These are phyloP conservation scores for Acrossocheilus wenchowensis DNA, from an alignment of 2,797 vertebrate genomes.

Conservation along the genomic window DNA sequence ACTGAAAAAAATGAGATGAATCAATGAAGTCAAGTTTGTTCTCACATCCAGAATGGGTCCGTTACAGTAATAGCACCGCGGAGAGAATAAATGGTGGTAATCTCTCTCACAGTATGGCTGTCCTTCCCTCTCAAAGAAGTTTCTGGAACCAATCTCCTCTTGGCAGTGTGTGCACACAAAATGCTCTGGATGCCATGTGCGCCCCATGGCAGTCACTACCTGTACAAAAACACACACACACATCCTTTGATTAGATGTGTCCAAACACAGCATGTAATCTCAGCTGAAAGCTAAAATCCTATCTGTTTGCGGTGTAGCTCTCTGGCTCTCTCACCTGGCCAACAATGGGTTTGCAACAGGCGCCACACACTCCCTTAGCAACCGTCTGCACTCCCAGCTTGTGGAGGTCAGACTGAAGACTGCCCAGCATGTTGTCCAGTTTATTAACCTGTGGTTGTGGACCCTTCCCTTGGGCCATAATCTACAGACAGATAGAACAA, in stretches of 20 bases:
- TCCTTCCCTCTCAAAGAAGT: conserved; percentile 88
- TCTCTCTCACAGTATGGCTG: conserved; percentile 90
- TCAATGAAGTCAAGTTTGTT: background rate
- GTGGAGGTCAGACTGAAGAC: conserved; percentile 88
- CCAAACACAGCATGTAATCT: background rate
- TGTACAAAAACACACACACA: conserved; percentile 58
- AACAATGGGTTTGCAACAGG: conserved; percentile 88
- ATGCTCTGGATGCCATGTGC: conserved; percentile 89
- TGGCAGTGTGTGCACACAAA: conserved; percentile 91
- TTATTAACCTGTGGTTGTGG: conserved; percentile 79
- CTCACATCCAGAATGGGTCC: conserved; percentile 71
- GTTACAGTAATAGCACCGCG: conserved; percentile 88
- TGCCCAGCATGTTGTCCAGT: conserved; percentile 89
- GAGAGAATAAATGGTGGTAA: conserved; percentile 89
- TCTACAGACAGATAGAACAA: conserved; percentile 67
- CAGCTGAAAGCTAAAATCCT: background rate
- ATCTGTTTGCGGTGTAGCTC: background rate
- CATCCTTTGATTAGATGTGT: background rate
- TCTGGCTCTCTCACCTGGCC: conserved; percentile 81
- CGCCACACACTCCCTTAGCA: conserved; percentile 88
- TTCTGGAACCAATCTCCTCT: conserved; percentile 87
- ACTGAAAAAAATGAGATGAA: background rate
- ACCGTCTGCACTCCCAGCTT: conserved; percentile 87
- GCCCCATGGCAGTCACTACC: conserved; percentile 90
- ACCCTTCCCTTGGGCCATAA: conserved; percentile 84